These are phyloP conservation scores for Cardinalis cardinalis DNA, from an alignment of 2,113 vertebrate genomes.

Conservation along the genomic window DNA sequence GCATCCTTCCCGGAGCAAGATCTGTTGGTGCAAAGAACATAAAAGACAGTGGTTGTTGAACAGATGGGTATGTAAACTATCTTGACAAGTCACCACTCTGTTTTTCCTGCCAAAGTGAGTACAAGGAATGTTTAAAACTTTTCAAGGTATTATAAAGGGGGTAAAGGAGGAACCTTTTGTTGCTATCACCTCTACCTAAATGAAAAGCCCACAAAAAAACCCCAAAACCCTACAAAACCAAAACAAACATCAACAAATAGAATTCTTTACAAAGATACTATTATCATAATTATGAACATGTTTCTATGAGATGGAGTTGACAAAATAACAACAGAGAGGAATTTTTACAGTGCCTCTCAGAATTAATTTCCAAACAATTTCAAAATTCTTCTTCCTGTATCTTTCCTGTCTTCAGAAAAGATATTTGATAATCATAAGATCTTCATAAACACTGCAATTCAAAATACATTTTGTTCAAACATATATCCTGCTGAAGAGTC, in stretches of 20 bases:
- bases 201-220: not conserved
- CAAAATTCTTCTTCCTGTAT: not conserved
- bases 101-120: not conserved
- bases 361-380: not conserved
- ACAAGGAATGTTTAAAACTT: not conserved
- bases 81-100: not conserved
- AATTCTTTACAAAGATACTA: not conserved
- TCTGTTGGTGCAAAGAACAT: slow-evolving; percentile 70
- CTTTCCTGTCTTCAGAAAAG: not conserved
- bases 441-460: not conserved
- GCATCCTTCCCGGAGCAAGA: slow-evolving; percentile 93
- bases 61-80: not conserved
- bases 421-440: not conserved
- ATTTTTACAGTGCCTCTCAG: not conserved
- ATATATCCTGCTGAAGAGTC: not conserved
- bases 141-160: not conserved
- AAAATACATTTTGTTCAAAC: not conserved
- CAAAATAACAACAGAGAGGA: not conserved
- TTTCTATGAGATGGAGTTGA: not conserved
- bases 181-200: not conserved
- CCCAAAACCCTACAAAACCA: not conserved
- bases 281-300: not conserved
- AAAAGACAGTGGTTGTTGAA: not conserved
- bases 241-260: not conserved
- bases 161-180: not conserved